Evolutionary conservation across 1,140 invertebrate species (phyloP).

Genomic region (Cydia splendana): DNA sequence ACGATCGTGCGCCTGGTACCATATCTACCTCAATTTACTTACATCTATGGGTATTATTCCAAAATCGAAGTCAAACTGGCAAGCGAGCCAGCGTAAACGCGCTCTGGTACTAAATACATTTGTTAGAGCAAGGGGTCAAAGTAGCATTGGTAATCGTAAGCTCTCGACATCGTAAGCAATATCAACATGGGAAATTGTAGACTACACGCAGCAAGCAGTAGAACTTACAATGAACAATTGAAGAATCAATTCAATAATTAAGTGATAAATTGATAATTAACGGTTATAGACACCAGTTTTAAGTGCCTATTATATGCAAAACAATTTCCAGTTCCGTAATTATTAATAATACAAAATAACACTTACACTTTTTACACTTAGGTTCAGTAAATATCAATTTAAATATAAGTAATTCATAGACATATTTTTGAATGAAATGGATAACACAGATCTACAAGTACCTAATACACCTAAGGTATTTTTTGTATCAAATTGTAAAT

Average conservation of each 20-base stretch:
- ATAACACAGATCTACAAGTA: not conserved
- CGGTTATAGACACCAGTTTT: not conserved
- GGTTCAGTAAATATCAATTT: too few species aligned
- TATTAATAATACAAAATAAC: not conserved
- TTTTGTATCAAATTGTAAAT: constrained; percentile 16
- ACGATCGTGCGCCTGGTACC: too few species aligned
- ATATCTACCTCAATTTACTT: too few species aligned
- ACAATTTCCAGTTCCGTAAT: not conserved
- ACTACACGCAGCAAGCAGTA: not conserved
- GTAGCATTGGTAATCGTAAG: too few species aligned
- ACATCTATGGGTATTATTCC: too few species aligned
- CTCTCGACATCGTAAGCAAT: too few species aligned
- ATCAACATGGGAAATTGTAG: not conserved
- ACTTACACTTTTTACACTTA: too few species aligned
- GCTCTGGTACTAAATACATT: too few species aligned
- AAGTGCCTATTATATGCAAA: not conserved
- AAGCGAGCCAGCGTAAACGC: too few species aligned
- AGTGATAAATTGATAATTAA: not conserved
- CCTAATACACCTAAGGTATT: not conserved
- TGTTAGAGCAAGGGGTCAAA: too few species aligned
- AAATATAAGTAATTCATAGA: not conserved
- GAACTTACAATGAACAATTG: not conserved
- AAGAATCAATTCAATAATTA: not conserved
- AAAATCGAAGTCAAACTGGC: too few species aligned
- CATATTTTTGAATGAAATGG: not conserved